A percentile compares a stretch with the other conserved stretches of the same genome.
Evolutionary conservation across 1,140 invertebrate genomes (phyloP).

Genomic region (Ectropis grisescens): DNA sequence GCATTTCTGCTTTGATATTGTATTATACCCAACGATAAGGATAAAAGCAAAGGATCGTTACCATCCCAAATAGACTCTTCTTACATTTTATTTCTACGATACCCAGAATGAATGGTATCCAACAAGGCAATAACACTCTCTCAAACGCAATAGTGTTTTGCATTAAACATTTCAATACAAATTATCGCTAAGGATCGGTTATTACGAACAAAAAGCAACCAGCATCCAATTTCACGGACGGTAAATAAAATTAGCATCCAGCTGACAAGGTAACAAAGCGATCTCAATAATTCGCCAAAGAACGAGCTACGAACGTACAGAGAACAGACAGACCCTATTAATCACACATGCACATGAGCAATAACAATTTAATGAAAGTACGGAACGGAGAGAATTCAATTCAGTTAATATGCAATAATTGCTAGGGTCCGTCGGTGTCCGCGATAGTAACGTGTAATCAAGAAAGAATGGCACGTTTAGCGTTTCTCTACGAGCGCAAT

Average conservation of each 20-base stretch:
- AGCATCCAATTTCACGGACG: conserved; percentile 57
- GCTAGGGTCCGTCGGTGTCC: conserved; percentile 15
- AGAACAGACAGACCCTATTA: conserved; percentile 27
- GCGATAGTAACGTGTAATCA: conserved; percentile 22
- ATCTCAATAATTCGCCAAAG: conserved; percentile 48
- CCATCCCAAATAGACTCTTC: conserved; percentile 23
- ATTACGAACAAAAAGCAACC: conserved; percentile 24
- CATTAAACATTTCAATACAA: conserved; percentile 23
- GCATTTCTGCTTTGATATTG: no score
- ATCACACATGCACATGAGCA: conserved; percentile 26
- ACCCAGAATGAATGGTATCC: conserved; percentile 11
- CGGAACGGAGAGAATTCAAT: conserved; percentile 24
- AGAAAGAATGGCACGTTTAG: conserved; percentile 31
- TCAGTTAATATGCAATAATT: conserved; percentile 43
- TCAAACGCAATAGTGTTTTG: no score
- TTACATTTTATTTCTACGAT: conserved; percentile 23
- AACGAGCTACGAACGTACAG: conserved; percentile 33
- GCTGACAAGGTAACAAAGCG: conserved; percentile 55
- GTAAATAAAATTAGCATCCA: conserved; percentile 62
- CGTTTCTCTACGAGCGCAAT: conserved; percentile 33
- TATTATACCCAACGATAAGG: conserved; percentile 32
- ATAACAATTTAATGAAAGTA: conserved; percentile 42
- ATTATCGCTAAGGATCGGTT: conserved; percentile 23
- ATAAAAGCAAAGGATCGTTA: conserved; percentile 54
- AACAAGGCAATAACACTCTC: no score